phyloP scores from a whole-genome alignment of 2,888 invertebrate genomes.

The Escarpia spicata region DNA sequence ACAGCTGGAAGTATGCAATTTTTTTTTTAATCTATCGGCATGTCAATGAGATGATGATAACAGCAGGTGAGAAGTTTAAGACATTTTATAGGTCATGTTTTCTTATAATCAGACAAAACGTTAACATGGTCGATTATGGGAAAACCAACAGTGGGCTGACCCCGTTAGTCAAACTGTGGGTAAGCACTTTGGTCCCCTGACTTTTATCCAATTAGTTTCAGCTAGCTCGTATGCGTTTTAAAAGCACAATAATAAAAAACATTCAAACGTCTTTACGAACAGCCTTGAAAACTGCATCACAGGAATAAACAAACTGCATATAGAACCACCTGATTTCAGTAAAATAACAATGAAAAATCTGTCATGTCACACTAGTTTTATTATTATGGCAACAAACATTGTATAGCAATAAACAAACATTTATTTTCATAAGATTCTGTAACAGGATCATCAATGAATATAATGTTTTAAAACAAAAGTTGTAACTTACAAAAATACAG shows the following conservation, averaged over 20 bases:
- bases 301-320: neutral
- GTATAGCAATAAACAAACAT: neutral
- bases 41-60: too few species aligned
- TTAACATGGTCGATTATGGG: too few species aligned
- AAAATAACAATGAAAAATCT: neutral
- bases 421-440: neutral
- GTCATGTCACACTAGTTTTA: neutral
- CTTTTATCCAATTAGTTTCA: neutral
- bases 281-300: too few species aligned
- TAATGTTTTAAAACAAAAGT: neutral
- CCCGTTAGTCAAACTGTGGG: neutral
- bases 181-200: neutral
- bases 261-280: neutral
- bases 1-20: too few species aligned
- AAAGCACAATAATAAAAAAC: neutral
- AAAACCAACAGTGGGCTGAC: too few species aligned
- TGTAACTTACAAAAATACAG: neutral
- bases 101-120: too few species aligned
- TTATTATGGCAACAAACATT: constrained; percentile 6
- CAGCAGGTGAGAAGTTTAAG: too few species aligned
- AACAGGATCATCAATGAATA: neutral
- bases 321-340: neutral
- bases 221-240: neutral
- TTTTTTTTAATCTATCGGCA: too few species aligned
- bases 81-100: too few species aligned